Evolutionary conservation across 2,113 vertebrate genomes (phyloP).

Genomic region (Rhegmatorhina hoffmannsi): DNA sequence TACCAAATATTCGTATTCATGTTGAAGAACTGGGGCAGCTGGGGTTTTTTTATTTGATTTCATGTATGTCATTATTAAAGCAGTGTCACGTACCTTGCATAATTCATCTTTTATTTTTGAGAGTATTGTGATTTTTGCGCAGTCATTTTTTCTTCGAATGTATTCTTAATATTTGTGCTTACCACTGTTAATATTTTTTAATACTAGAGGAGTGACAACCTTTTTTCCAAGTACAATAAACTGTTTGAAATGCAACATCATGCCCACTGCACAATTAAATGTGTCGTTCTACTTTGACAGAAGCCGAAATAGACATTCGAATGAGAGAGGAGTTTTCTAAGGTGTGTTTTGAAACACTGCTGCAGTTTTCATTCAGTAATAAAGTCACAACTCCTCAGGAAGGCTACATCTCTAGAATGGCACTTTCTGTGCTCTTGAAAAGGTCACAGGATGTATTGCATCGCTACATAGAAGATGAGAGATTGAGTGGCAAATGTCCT

Average conservation of each 20-base stretch:
- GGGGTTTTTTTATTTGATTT: fast-evolving
- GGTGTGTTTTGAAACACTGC: conserved; percentile 97
- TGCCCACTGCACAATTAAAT: conserved; percentile 5
- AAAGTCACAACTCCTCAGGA: conserved; percentile 96
- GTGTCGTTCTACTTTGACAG: conserved; percentile 75
- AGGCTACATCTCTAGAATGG: conserved; percentile 98
- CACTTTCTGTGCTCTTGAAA: conserved; percentile 93
- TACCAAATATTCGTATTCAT: neutral
- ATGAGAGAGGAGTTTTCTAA: conserved; percentile 99
- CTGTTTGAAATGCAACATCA: neutral
- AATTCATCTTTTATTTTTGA: neutral
- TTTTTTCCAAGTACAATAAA: neutral
- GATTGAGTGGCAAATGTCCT: conserved; percentile 95
- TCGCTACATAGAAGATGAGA: conserved; percentile 95
- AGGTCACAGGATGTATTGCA: conserved; percentile 93
- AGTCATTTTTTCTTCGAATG: neutral
- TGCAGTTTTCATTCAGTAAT: conserved; percentile 99
- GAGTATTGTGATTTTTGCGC: neutral
- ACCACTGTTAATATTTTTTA: neutral
- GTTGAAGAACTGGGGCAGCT: neutral
- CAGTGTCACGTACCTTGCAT: neutral
- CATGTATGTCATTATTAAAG: neutral
- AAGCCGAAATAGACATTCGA: conserved; percentile 96
- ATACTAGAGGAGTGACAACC: neutral
- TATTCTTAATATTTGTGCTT: neutral